Conservation (phyloP, 2,113 vertebrate species). For the Pseudonaja textilis region DNA sequence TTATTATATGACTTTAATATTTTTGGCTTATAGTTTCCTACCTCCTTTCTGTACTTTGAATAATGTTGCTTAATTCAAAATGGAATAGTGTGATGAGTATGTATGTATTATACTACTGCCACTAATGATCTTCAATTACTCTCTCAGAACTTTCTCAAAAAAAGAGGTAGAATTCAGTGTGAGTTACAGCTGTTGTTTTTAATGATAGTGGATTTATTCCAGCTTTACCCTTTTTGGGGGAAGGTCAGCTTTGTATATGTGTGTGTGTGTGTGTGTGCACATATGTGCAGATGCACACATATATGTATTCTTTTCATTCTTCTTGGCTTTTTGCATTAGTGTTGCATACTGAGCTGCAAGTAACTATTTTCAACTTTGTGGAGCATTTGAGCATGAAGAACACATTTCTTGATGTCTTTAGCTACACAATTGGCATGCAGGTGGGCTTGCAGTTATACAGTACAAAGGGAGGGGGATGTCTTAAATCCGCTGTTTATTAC, state of each 20-base stretch:
- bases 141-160: not conserved
- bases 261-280: not conserved
- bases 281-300: not conserved
- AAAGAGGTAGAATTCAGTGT: conserved; percentile 34
- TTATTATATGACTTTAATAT: not conserved
- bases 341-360: conserved; percentile 74
- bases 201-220: conserved; percentile 21
- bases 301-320: conserved; percentile 57
- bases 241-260: conserved; percentile 67
- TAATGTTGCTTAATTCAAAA: not conserved
- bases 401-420: conserved; percentile 73
- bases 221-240: conserved; percentile 38
- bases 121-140: not conserved
- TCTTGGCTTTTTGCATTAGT: conserved; percentile 62
- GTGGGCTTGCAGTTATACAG: conserved; percentile 57
- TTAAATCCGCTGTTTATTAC: conserved; percentile 74
- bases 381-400: conserved; percentile 73
- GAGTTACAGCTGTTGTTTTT: conserved; percentile 29
- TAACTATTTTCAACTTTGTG: conserved; percentile 68
- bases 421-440: conserved; percentile 73
- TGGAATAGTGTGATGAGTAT: not conserved
- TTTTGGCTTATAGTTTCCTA: not conserved
- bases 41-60: not conserved
- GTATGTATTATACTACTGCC: not conserved
- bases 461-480: conserved; percentile 55